phyloP scores from a whole-genome alignment of 2,888 invertebrate genomes.

The Sphecodes monilicornis region DNA sequence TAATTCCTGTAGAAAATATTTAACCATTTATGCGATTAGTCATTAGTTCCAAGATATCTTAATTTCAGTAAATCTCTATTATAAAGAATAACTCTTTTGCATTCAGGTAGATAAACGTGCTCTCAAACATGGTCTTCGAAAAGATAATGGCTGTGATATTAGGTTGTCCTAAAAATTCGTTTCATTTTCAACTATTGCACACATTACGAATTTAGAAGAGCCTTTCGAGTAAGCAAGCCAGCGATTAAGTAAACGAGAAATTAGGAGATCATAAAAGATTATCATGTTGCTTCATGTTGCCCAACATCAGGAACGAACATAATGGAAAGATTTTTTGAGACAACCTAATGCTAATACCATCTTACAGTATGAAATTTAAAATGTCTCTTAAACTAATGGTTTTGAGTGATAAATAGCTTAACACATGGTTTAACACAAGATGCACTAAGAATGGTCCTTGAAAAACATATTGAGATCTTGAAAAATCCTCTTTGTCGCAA shows the following conservation, averaged over 20 bases:
- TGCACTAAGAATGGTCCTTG: background rate
- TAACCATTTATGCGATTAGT: background rate
- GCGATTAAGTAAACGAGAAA: no score
- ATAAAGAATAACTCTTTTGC: background rate
- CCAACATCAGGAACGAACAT: background rate
- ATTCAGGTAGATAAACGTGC: background rate
- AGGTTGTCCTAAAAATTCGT: background rate
- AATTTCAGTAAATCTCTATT: background rate
- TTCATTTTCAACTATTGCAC: no score
- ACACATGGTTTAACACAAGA: no score
- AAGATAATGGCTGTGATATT: background rate
- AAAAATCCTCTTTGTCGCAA: background rate
- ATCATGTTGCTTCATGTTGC: background rate
- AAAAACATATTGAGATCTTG: background rate
- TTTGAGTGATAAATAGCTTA: background rate
- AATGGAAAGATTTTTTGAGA: background rate
- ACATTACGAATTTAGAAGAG: no score
- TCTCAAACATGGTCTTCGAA: background rate
- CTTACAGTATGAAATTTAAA: background rate
- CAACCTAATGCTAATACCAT: background rate
- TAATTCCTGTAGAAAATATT: background rate
- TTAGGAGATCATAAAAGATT: background rate
- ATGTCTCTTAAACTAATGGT: background rate
- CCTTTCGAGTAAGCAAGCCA: no score
- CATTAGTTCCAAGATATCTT: background rate